Evolutionary conservation across 2,888 invertebrate genomes (phyloP).

Genomic region (Platycheirus rosarum): DNA sequence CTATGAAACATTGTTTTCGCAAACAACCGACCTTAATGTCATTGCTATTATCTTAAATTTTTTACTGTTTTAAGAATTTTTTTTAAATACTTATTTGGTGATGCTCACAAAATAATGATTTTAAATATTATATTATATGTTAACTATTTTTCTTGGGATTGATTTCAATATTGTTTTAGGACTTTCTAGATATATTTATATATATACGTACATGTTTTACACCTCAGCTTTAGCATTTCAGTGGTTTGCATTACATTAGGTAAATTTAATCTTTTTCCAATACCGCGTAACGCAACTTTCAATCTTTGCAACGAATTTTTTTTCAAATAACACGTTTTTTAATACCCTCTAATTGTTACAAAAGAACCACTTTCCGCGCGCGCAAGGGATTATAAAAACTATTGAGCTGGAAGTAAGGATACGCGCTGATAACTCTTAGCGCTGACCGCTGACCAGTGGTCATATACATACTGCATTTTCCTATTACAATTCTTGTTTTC

Average conservation of each 20-base stretch:
- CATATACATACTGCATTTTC: conserved; percentile 41
- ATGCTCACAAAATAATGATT: too few relatives aligned
- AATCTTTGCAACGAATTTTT: neutral
- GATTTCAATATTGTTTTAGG: too few relatives aligned
- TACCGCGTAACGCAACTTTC: conserved; percentile 16
- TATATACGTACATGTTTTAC: neutral
- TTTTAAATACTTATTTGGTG: too few relatives aligned
- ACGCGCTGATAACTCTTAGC: conserved; percentile 33
- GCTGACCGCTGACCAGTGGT: conserved; percentile 61
- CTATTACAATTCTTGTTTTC: conserved; percentile 29
- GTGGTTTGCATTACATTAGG: neutral
- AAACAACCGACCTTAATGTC: too few relatives aligned
- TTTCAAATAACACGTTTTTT: conserved; percentile 48
- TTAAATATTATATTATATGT: too few relatives aligned
- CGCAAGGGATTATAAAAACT: conserved; percentile 58
- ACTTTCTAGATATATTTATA: too few relatives aligned
- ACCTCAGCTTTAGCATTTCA: neutral
- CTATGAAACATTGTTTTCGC: too few relatives aligned
- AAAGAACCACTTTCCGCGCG: conserved; percentile 25
- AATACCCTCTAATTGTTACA: conserved; percentile 40
- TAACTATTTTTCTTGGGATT: too few relatives aligned
- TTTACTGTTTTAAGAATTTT: too few relatives aligned
- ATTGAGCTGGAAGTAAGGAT: conserved; percentile 60
- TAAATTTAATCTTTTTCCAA: conserved; percentile 41
- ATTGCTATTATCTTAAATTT: too few relatives aligned